Evolutionary conservation across 2,113 vertebrate species (phyloP).

Genomic region (Ciconia boyciana): DNA sequence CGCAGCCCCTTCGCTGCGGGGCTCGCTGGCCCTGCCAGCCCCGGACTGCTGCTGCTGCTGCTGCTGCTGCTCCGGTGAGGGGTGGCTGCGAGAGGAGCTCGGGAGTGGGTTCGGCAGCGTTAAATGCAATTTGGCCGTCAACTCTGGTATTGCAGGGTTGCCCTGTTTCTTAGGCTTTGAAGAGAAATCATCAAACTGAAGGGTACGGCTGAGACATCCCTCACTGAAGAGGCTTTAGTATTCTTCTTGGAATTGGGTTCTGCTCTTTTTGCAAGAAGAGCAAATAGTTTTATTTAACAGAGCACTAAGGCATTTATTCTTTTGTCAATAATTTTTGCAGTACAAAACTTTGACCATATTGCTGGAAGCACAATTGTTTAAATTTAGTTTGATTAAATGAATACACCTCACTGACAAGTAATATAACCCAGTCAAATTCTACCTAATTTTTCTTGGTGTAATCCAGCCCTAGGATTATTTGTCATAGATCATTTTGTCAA

Average conservation of each 20-base stretch:
- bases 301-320: not conserved
- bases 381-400: not conserved
- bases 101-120: accelerated
- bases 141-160: not conserved
- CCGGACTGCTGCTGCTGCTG: not conserved
- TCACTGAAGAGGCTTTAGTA: not conserved
- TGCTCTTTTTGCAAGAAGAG: not conserved
- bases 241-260: not conserved
- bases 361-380: not conserved
- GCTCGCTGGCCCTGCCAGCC: not conserved
- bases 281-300: not conserved
- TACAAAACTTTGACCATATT: not conserved
- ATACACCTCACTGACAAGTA: not conserved
- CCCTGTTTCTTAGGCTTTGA: not conserved
- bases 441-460: not conserved
- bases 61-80: not conserved
- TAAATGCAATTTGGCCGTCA: accelerated
- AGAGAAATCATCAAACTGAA: not conserved
- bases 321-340: not conserved
- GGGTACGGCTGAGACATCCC: not conserved
- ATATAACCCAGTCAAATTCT: not conserved
- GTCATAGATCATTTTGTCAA: not conserved
- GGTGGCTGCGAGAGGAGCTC: not conserved
- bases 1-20: not conserved
- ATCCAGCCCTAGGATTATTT: not conserved